Base-by-base conservation (phyloP, 2,797 vertebrate genomes). In the Malurus leucopterus region DNA sequence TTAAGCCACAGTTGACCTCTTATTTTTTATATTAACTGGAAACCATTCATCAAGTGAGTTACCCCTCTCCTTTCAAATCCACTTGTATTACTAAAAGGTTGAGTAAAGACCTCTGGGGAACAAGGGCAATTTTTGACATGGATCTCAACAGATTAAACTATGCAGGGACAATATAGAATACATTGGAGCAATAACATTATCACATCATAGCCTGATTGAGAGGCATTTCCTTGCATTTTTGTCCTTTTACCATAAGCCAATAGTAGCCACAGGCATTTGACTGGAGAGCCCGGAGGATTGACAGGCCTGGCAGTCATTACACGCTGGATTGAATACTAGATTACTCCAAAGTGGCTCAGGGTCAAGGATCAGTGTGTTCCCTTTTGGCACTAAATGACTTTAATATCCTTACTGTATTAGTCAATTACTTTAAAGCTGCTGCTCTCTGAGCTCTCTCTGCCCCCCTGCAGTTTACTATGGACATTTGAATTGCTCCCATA, bases 321-420 rank as follows among this genome's bases (percentile, higher is more conserved):
- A 99, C 98, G 99, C 98, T 99, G 99, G 98, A 99, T 99, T 99
- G 99, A 99, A 99, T 99, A 98, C 98, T 99, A 99, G 99, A 99
- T 99, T 99, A 99, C 98, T 99, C 98, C 98, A 99, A 99, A 99
- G 99, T 99, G 99, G 98, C 98, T 99, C 97, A 98, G 98, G 99
- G 99, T 99, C 99, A 99, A 98, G 98, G 98, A 98, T 98, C 98
- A 98, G 98, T 98, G 98, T 99, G 98, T 99, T 99, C 98, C 98
- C 98, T 99, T 99, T 99, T 99, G 99, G 98, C 98, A 99, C 98
- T 98, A 98, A 98, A 99, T 99, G 98, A 99, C 99, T 99, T 99
- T 99, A 99, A 99, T 99, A 99, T 99, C 98, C 96, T 98, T 98
- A 98, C 98, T 98, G 99, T 99, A 99, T 99, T 99, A 99, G 99